Conservation (phyloP, 2,888 invertebrate species). For the Dynastes tityus region DNA sequence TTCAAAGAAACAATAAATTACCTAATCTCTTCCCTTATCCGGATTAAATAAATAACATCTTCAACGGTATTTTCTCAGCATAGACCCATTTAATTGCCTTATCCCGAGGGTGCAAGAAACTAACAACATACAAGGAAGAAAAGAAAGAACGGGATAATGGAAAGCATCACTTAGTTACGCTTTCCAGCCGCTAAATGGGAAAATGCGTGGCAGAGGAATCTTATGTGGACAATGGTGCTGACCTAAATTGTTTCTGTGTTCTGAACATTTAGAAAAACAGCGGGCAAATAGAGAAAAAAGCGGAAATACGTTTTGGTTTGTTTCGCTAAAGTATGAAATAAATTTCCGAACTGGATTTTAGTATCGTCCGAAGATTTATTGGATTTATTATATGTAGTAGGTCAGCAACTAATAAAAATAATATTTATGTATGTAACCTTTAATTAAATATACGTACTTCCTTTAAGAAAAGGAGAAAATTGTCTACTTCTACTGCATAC, state of each 20-base stretch:
- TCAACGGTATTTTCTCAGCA: neutral
- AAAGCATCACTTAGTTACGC: constrained; percentile 22
- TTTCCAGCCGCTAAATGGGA: constrained; percentile 27
- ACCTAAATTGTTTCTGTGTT: constrained; percentile 27
- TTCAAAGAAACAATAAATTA: no score
- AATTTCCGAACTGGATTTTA: no score
- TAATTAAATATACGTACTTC: no score
- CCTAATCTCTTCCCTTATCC: no score
- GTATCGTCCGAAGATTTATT: no score
- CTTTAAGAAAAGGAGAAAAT: no score
- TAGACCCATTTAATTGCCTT: neutral
- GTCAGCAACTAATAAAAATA: no score
- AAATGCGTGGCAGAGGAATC: constrained; percentile 13
- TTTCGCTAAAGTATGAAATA: no score
- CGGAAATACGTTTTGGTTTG: no score
- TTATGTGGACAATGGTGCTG: constrained; percentile 28
- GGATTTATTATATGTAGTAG: no score
- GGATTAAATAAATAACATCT: no score
- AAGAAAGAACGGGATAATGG: constrained; percentile 28
- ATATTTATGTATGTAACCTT: no score
- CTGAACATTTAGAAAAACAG: neutral
- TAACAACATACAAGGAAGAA: neutral
- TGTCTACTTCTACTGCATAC: neutral
- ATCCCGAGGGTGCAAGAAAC: neutral
- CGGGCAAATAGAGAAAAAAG: neutral